phyloP scores from a whole-genome alignment of 2,888 invertebrate genomes.

The Tetragonisca angustula region DNA sequence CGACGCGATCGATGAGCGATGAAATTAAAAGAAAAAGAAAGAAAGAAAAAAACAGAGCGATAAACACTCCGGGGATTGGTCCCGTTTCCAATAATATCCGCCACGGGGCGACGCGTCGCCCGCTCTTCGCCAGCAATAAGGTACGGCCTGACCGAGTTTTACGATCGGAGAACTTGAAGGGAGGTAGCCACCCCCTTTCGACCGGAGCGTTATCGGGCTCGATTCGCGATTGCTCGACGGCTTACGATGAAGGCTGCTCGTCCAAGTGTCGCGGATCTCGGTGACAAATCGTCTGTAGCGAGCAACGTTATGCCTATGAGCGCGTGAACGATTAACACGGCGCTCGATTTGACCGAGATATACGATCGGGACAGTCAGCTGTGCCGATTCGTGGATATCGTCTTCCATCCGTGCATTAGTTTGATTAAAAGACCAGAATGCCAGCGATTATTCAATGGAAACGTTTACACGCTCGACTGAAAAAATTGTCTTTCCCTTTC shows the following conservation, averaged over 20 bases:
- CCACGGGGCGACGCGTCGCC: slow-evolving; percentile 8
- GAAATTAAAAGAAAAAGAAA: slow-evolving; percentile 15
- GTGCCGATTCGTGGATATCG: neutral
- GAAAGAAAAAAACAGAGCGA: neutral
- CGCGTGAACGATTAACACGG: slow-evolving; percentile 32
- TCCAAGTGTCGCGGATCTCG: slow-evolving; percentile 29
- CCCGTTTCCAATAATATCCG: slow-evolving; percentile 15
- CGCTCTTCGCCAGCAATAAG: slow-evolving; percentile 13
- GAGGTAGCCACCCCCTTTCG: neutral
- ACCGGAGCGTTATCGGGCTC: neutral
- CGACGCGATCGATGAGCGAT: neutral
- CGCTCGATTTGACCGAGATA: slow-evolving; percentile 1
- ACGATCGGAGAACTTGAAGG: neutral
- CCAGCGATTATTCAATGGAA: neutral
- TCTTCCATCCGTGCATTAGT: neutral
- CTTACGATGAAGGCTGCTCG: slow-evolving; percentile 14
- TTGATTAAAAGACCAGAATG: neutral
- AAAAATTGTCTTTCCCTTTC: neutral
- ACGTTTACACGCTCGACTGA: neutral
- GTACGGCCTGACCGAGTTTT: slow-evolving; percentile 1
- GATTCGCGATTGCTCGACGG: slow-evolving; percentile 17
- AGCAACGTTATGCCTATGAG: slow-evolving; percentile 17
- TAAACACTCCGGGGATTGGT: neutral
- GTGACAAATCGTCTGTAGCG: slow-evolving; percentile 40
- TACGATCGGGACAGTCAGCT: neutral